phyloP scores from a whole-genome alignment of 2,888 invertebrate genomes.

The Plagodis dolabraria region DNA sequence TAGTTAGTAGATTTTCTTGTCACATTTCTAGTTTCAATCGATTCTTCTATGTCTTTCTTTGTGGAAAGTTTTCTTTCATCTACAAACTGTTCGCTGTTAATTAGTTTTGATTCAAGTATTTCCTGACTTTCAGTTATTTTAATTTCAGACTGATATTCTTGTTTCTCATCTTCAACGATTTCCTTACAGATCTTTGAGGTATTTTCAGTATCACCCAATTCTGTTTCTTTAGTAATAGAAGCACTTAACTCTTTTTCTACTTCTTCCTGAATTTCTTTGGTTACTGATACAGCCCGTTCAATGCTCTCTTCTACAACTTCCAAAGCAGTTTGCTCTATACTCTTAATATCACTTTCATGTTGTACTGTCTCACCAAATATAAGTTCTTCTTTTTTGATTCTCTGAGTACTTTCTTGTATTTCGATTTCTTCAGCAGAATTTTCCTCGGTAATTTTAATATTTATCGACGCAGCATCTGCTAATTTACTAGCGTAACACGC shows the following conservation, averaged over 20 bases:
- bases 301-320: slow-evolving; percentile 67
- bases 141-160: slow-evolving; percentile 12
- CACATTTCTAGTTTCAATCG: slow-evolving; percentile 2
- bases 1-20: slow-evolving; percentile 18
- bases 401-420: slow-evolving; percentile 28
- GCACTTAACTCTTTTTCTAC: slow-evolving; percentile 51
- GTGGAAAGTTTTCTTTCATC: slow-evolving; percentile 13
- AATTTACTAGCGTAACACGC: slow-evolving; percentile 6
- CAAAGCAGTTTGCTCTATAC: slow-evolving; percentile 65
- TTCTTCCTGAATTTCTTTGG: slow-evolving; percentile 66
- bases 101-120: not conserved
- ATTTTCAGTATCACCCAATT: slow-evolving; percentile 23
- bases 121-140: slow-evolving; percentile 11
- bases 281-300: slow-evolving; percentile 62
- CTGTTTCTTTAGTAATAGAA: slow-evolving; percentile 25
- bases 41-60: slow-evolving; percentile 18
- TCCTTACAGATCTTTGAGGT: not conserved
- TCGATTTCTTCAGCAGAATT: slow-evolving; percentile 25
- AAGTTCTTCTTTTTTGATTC: slow-evolving; percentile 34
- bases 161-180: slow-evolving; percentile 20
- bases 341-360: slow-evolving; percentile 56
- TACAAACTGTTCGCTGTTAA: slow-evolving; percentile 11
- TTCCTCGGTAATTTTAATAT: slow-evolving; percentile 22
- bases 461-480: not conserved
- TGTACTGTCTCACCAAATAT: slow-evolving; percentile 51